Percentiles rank a stretch among this genome's conserved stretches.
These are phyloP conservation scores for Cylindroiulus punctatus DNA, from an alignment of 2,888 invertebrate species.

Conservation along the genomic window DNA sequence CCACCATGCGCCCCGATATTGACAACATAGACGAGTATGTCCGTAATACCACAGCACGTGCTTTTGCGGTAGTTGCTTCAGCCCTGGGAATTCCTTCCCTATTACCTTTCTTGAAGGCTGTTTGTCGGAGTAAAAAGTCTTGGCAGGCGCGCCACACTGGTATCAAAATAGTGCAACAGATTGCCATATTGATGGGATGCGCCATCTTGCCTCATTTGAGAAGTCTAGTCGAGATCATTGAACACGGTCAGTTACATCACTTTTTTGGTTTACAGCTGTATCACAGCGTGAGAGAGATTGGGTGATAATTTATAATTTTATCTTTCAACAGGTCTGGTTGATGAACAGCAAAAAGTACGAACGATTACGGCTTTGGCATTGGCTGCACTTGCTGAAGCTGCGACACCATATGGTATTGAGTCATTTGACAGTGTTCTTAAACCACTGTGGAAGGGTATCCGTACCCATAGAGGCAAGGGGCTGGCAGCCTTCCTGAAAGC, in stretches of 20 bases:
- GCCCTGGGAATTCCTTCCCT: slow-evolving; percentile 97
- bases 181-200: slow-evolving; percentile 99
- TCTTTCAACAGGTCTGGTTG: slow-evolving; percentile 78
- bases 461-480: slow-evolving; percentile 82
- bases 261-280: background rate
- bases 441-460: slow-evolving; percentile 98
- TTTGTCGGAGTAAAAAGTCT: slow-evolving; percentile 98
- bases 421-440: slow-evolving; percentile 99
- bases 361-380: slow-evolving; percentile 98
- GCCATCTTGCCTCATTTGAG: slow-evolving; percentile 98
- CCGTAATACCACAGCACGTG: slow-evolving; percentile 97
- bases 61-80: slow-evolving; percentile 99
- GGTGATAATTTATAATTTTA: slow-evolving; percentile 46
- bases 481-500: slow-evolving; percentile 99
- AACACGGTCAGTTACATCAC: slow-evolving; percentile 78
- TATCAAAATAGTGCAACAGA: slow-evolving; percentile 99
- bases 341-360: slow-evolving; percentile 98
- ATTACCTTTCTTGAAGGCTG: slow-evolving; percentile 97
- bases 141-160: slow-evolving; percentile 99
- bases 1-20: slow-evolving; percentile 99
- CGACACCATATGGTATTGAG: slow-evolving; percentile 99
- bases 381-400: slow-evolving; percentile 98
- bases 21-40: slow-evolving; percentile 99
- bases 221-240: slow-evolving; percentile 98
- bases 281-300: background rate